Evolutionary conservation across 2,888 invertebrate species (phyloP).

Genomic region (Coleophora deauratella): DNA sequence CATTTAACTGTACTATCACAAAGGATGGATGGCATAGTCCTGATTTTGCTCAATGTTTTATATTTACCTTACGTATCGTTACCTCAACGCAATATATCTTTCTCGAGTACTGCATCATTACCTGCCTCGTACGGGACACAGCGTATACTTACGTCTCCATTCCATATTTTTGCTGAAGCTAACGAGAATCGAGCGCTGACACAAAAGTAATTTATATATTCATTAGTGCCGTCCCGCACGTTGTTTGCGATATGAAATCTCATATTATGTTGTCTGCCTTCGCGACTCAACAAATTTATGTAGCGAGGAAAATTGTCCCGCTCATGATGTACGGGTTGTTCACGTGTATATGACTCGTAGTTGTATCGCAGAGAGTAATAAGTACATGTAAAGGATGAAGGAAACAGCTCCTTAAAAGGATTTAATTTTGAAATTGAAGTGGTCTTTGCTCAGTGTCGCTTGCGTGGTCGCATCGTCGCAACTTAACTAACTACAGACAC

Average conservation of each 20-base stretch:
- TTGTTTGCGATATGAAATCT: slow-evolving; percentile 37
- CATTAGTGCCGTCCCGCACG: slow-evolving; percentile 15
- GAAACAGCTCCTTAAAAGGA: too few relatives aligned
- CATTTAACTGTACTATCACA: too few relatives aligned
- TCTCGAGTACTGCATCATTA: background rate
- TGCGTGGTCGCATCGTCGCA: too few relatives aligned
- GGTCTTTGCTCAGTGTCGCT: too few relatives aligned
- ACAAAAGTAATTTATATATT: slow-evolving; percentile 17
- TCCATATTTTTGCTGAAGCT: slow-evolving; percentile 7
- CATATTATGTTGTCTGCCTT: slow-evolving; percentile 56
- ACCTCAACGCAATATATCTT: too few relatives aligned
- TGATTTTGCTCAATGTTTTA: too few relatives aligned
- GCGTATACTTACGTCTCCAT: slow-evolving; percentile 1
- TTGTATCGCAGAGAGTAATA: too few relatives aligned
- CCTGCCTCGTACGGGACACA: background rate
- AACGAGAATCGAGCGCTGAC: slow-evolving; percentile 15
- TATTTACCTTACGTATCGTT: too few relatives aligned
- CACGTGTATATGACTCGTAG: slow-evolving; percentile 13
- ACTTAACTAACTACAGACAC: too few relatives aligned
- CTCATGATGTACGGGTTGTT: slow-evolving; percentile 36
- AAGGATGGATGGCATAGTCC: too few relatives aligned
- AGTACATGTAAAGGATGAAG: too few relatives aligned
- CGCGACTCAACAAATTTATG: slow-evolving; percentile 43
- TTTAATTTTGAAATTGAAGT: too few relatives aligned
- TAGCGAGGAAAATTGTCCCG: slow-evolving; percentile 45